Evolutionary conservation across 2,113 vertebrate species (phyloP).

Genomic region (Archocentrus centrarchus): DNA sequence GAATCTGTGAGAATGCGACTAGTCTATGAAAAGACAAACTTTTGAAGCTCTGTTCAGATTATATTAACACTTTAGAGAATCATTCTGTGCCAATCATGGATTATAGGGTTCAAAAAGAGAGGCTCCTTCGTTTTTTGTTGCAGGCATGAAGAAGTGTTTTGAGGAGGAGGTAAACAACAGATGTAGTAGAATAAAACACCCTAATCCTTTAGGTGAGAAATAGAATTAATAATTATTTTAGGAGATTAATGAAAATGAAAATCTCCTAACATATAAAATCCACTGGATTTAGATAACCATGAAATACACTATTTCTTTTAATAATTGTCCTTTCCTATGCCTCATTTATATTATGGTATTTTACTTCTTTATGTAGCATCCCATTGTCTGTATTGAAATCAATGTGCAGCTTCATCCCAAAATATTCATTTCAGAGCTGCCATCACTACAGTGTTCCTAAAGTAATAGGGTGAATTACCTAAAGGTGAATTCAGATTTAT

Average conservation of each 20-base stretch:
- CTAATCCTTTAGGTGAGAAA: slow-evolving; percentile 56
- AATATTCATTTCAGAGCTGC: no score
- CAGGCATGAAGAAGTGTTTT: slow-evolving; percentile 30
- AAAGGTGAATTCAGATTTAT: neutral
- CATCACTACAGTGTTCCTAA: neutral
- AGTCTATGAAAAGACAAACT: slow-evolving; percentile 29
- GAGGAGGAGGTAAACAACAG: slow-evolving; percentile 38
- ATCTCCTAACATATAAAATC: slow-evolving; percentile 15
- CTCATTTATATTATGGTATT: neutral
- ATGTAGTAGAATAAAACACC: slow-evolving; percentile 27
- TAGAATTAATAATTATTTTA: slow-evolving; percentile 35
- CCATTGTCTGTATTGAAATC: neutral
- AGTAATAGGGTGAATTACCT: neutral
- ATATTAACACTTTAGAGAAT: slow-evolving; percentile 38
- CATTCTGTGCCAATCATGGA: slow-evolving; percentile 54
- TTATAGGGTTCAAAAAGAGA: slow-evolving; percentile 46
- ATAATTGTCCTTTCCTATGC: neutral
- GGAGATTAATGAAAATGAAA: slow-evolving; percentile 50
- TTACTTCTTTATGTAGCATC: neutral
- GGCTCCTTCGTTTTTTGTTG: slow-evolving; percentile 12
- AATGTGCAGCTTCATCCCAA: neutral
- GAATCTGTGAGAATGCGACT: neutral
- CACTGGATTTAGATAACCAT: neutral
- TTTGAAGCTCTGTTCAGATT: slow-evolving; percentile 29
- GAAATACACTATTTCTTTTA: neutral